Percentiles rank a stretch among this genome's conserved stretches.
Evolutionary conservation across 2,113 vertebrate genomes (phyloP).

Genomic region (Dendropsophus ebraccatus): DNA sequence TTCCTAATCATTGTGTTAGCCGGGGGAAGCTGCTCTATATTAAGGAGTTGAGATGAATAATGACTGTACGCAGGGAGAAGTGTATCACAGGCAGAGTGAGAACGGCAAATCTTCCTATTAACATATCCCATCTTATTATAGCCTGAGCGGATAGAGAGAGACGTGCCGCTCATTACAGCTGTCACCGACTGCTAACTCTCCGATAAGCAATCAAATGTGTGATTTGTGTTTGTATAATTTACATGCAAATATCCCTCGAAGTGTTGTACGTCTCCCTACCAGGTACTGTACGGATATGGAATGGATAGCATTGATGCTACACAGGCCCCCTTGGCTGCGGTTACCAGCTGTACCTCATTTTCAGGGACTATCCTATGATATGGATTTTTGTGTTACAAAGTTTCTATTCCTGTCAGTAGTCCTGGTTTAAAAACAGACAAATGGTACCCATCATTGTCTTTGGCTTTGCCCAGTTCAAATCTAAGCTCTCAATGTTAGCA

Average conservation of each 20-base stretch:
- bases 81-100: constrained; percentile 42
- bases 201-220: constrained; percentile 45
- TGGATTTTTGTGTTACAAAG: background rate
- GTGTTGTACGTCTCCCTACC: background rate
- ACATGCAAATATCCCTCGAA: constrained; percentile 25
- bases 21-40: constrained; percentile 45
- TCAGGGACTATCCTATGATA: background rate
- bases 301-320: constrained; percentile 3
- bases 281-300: constrained; percentile 3
- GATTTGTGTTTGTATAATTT: constrained; percentile 40
- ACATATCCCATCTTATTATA: constrained; percentile 54
- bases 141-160: constrained; percentile 32
- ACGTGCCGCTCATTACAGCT: constrained; percentile 29
- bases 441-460: background rate
- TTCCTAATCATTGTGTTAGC: constrained; percentile 51
- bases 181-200: constrained; percentile 29
- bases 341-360: constrained; percentile 3
- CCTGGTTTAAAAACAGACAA: background rate
- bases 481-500: no score
- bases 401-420: background rate
- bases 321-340: background rate
- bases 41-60: constrained; percentile 48
- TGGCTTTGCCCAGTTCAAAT: background rate
- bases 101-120: constrained; percentile 53
- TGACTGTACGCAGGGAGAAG: constrained; percentile 44